Evolutionary conservation across 2,113 vertebrate genomes (phyloP).

Genomic region (Gymnogyps californianus): DNA sequence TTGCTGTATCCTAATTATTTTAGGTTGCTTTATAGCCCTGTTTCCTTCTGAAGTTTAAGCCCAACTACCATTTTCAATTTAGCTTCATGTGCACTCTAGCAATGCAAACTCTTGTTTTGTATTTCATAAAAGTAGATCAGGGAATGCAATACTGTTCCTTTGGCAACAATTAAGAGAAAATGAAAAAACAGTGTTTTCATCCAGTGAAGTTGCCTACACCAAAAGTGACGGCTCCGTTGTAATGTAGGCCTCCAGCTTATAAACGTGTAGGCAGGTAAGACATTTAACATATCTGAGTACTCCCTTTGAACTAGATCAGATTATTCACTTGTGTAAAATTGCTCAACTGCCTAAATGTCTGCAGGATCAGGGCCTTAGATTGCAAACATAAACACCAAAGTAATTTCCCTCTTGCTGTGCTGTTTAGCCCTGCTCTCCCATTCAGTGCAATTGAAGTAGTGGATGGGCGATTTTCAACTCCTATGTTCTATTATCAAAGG

Average conservation of each 20-base stretch:
- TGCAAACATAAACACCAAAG: conserved; percentile 44
- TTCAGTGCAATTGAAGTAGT: conserved; percentile 38
- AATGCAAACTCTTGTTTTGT: conserved; percentile 23
- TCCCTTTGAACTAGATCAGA: conserved; percentile 60
- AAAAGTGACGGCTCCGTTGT: neutral
- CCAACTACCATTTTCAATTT: conserved; percentile 32
- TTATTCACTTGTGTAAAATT: conserved; percentile 62
- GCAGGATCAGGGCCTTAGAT: conserved; percentile 28
- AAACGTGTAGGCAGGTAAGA: conserved; percentile 13
- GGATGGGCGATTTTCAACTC: neutral
- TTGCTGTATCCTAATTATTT: neutral
- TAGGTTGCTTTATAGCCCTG: neutral
- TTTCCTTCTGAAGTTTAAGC: neutral
- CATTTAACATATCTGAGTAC: conserved; percentile 28
- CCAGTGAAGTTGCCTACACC: neutral
- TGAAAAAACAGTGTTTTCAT: neutral
- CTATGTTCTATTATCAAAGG: conserved; percentile 10
- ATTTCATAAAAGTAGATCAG: conserved; percentile 19
- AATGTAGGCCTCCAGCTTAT: conserved; percentile 8
- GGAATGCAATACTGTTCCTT: conserved; percentile 37
- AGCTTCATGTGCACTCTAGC: conserved; percentile 19
- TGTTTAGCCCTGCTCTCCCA: conserved; percentile 35
- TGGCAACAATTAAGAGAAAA: conserved; percentile 37
- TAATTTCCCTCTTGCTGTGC: conserved; percentile 68
- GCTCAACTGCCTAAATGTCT: conserved; percentile 37